Percentiles rank a stretch among this genome's conserved stretches.
These are phyloP conservation scores for Saturnia japonica DNA, from an alignment of 2,888 invertebrate genomes.

Conservation along the genomic window DNA sequence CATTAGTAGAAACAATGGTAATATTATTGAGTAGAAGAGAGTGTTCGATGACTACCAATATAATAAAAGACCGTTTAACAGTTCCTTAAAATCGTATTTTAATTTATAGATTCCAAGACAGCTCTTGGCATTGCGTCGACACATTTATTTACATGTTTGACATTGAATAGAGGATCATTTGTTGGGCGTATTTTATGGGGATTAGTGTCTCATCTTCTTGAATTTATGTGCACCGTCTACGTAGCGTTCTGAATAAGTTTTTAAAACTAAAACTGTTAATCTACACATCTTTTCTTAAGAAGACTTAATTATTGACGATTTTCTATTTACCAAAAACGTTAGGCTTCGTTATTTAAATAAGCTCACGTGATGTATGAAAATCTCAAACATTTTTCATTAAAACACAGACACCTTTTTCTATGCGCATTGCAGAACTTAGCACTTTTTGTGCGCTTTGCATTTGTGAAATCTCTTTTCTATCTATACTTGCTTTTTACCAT, in stretches of 20 bases:
- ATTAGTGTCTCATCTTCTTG: slow-evolving; percentile 17
- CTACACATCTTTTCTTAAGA: background rate
- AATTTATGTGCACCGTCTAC: background rate
- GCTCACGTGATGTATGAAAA: background rate
- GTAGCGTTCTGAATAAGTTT: background rate
- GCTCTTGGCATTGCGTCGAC: slow-evolving; percentile 49
- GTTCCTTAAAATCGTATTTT: slow-evolving; percentile 2
- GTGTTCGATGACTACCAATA: background rate
- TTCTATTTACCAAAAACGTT: background rate
- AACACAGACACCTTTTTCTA: background rate
- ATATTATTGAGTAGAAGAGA: no score
- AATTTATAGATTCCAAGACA: slow-evolving; percentile 38
- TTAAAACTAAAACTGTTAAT: background rate
- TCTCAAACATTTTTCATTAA: background rate
- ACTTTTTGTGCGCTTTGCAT: background rate
- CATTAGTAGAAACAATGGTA: no score
- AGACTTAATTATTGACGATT: background rate
- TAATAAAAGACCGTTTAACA: background rate
- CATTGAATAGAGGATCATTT: slow-evolving; percentile 31
- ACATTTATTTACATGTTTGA: slow-evolving; percentile 45
- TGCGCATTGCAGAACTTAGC: background rate
- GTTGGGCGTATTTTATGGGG: slow-evolving; percentile 31
- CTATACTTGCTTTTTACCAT: background rate
- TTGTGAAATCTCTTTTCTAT: background rate
- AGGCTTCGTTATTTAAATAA: background rate